phyloP scores from a whole-genome alignment of 1,140 invertebrate genomes.

The Eubasilissa regina region DNA sequence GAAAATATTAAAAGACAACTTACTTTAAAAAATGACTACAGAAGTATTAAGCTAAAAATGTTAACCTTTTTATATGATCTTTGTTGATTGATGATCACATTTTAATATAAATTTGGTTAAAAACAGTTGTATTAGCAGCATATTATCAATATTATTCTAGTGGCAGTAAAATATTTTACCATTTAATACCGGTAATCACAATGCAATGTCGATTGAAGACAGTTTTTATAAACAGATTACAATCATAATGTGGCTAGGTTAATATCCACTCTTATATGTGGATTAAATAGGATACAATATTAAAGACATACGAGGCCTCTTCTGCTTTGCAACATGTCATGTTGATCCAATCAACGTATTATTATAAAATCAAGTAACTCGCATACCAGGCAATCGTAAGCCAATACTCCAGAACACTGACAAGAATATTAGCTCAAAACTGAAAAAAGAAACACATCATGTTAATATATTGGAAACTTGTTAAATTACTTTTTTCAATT shows the following conservation, averaged over 20 bases:
- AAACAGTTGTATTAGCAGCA: conserved; percentile 15
- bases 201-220: conserved; percentile 56
- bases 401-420: background rate
- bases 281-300: conserved; percentile 55
- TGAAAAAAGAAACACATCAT: conserved; percentile 9
- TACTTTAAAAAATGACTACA: conserved; percentile 14
- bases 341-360: no score
- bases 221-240: conserved; percentile 48
- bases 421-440: conserved; percentile 8
- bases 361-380: conserved; percentile 13
- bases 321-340: conserved; percentile 15
- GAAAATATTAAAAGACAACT: background rate
- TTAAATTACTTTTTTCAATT: conserved; percentile 31
- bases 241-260: conserved; percentile 53
- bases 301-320: conserved; percentile 52
- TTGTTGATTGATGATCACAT: conserved; percentile 44
- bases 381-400: conserved; percentile 22
- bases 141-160: conserved; percentile 54
- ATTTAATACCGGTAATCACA: conserved; percentile 54
- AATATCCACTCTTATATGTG: conserved; percentile 45
- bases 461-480: conserved; percentile 30
- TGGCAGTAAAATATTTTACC: conserved; percentile 60
- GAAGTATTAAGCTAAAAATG: conserved; percentile 1
- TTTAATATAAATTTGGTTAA: conserved; percentile 19
- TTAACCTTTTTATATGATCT: conserved; percentile 24